Conservation (phyloP, 2,113 vertebrate species). For the Lophochroa leadbeateri region DNA sequence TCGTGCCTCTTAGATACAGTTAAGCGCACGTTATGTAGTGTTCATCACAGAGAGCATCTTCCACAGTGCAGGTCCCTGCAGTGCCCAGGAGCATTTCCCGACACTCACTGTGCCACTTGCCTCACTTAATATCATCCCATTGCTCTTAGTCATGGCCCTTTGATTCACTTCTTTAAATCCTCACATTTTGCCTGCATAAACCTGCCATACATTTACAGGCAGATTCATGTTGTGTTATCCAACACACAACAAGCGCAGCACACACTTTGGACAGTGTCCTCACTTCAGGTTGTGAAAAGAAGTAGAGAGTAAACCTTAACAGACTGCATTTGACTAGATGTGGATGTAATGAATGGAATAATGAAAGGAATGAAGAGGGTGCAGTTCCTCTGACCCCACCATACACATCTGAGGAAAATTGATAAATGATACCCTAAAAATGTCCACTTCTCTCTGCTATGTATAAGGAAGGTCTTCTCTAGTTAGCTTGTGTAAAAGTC, state of each 20-base stretch:
- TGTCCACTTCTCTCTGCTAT: not conserved
- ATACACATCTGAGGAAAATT: not conserved
- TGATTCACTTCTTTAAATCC: slow-evolving; percentile 32
- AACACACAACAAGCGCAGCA: not conserved
- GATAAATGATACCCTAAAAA: not conserved
- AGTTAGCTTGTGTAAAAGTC: not conserved
- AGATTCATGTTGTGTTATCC: not conserved
- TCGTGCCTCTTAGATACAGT: not conserved
- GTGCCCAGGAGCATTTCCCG: not conserved
- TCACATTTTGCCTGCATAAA: slow-evolving; percentile 33
- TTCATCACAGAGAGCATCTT: not conserved
- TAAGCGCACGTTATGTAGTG: slow-evolving; percentile 7
- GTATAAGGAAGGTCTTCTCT: not conserved
- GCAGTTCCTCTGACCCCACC: not conserved
- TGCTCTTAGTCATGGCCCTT: not conserved
- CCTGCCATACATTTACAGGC: not conserved
- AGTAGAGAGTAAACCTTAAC: not conserved
- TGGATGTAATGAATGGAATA: not conserved
- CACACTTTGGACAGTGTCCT: not conserved
- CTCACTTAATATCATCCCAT: slow-evolving; percentile 7
- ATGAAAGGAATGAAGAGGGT: not conserved
- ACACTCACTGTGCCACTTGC: not conserved
- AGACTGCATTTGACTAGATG: not conserved
- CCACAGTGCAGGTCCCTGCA: not conserved
- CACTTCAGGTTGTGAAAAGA: not conserved